A percentile compares a stretch with the other conserved stretches of the same genome.
These are phyloP conservation scores for Bruchidius siliquastri DNA, from an alignment of 2,888 invertebrate species.

Conservation along the genomic window DNA sequence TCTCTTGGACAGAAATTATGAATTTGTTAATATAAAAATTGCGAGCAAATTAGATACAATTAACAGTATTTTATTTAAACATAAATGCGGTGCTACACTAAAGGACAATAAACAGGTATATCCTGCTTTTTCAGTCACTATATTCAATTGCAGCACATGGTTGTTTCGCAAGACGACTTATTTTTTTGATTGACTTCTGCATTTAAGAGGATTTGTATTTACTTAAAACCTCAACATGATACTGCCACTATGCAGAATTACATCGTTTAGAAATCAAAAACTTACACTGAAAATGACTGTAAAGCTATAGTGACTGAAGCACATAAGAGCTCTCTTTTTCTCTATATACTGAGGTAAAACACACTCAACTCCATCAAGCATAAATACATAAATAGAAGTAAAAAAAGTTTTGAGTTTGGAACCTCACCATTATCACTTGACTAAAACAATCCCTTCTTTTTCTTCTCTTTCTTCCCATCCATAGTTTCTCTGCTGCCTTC, in stretches of 20 bases:
- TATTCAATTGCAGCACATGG: neutral
- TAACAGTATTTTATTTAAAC: neutral
- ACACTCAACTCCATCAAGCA: neutral
- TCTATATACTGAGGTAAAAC: neutral
- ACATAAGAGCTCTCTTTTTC: neutral
- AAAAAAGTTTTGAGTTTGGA: neutral
- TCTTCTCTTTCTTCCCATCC: slow-evolving; percentile 85
- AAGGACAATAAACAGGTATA: neutral
- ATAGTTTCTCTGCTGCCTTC: slow-evolving; percentile 87
- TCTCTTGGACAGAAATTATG: no score
- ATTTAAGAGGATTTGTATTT: neutral
- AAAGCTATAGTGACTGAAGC: neutral
- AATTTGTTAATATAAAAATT: neutral
- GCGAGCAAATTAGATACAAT: neutral
- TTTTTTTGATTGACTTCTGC: no score
- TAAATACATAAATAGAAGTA: neutral
- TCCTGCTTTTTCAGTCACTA: neutral
- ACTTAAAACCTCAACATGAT: no score
- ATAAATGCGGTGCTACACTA: neutral
- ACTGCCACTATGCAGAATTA: neutral
- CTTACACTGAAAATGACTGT: neutral
- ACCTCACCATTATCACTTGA: neutral
- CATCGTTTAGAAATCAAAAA: neutral
- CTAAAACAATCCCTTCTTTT: slow-evolving; percentile 82
- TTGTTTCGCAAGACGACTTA: no score